A percentile compares a stretch with the other conserved stretches of the same genome.
Conservation (phyloP, 2,797 vertebrate genomes). For the Channallabes apus region DNA sequence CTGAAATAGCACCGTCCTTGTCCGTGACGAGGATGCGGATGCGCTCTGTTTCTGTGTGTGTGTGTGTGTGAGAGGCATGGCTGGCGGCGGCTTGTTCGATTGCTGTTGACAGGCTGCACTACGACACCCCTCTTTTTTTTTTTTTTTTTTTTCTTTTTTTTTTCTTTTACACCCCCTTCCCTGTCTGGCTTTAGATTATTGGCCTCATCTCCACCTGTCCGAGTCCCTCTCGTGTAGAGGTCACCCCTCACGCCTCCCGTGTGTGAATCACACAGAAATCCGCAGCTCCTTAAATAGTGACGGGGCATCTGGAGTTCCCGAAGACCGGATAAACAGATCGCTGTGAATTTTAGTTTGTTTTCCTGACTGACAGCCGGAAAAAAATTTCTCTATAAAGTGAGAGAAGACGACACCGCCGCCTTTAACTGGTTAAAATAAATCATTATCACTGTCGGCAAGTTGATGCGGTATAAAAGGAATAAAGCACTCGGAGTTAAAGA, state of each 20-base stretch:
- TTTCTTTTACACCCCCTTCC: conserved; percentile 42
- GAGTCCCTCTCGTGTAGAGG: conserved; percentile 81
- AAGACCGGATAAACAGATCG: not conserved
- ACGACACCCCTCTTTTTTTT: conserved; percentile 63
- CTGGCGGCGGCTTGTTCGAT: conserved; percentile 66
- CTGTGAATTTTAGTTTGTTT: not conserved
- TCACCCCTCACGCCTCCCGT: conserved; percentile 58
- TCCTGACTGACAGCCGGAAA: not conserved
- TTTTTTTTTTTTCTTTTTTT: not conserved
- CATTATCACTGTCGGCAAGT: not conserved
- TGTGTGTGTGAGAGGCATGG: conserved; percentile 39
- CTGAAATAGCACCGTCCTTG: conserved; percentile 83
- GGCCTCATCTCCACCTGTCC: conserved; percentile 87
- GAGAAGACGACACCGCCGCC: not conserved
- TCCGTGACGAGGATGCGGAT: conserved; percentile 60
- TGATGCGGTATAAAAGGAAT: not conserved
- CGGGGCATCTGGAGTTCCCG: not conserved
- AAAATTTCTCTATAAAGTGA: too few species aligned
- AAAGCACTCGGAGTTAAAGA: not conserved
- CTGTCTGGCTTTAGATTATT: conserved; percentile 75
- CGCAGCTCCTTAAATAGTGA: conserved; percentile 32
- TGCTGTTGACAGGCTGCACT: conserved; percentile 84
- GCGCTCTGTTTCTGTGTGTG: conserved; percentile 23
- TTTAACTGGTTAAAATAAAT: not conserved
- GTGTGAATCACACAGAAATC: conserved; percentile 18